Conservation (phyloP, 2,797 vertebrate species). For the Brotula barbata region DNA sequence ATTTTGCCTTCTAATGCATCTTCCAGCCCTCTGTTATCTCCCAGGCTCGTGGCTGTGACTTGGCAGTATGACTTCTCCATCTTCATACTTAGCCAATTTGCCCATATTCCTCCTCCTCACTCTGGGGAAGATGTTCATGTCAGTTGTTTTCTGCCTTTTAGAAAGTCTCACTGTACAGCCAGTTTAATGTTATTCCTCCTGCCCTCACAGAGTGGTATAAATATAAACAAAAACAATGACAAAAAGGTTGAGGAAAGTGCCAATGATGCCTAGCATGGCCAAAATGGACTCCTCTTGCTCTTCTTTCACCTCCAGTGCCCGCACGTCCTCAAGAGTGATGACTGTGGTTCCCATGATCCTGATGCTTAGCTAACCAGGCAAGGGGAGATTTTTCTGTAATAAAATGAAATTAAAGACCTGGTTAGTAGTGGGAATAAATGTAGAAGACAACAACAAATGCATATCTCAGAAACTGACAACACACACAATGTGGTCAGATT, state of each 20-base stretch:
- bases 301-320: slow-evolving; percentile 86
- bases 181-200: neutral
- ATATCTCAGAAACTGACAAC: neutral
- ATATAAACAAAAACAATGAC: slow-evolving; percentile 91
- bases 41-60: slow-evolving; percentile 41
- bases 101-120: slow-evolving; percentile 21
- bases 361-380: slow-evolving; percentile 76
- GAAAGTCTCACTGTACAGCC: neutral
- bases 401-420: slow-evolving; percentile 13
- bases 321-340: slow-evolving; percentile 86
- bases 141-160: slow-evolving; percentile 9
- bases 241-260: slow-evolving; percentile 90
- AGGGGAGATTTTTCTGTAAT: slow-evolving; percentile 78
- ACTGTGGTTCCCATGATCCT: slow-evolving; percentile 86
- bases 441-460: neutral
- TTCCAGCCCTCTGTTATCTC: slow-evolving; percentile 74
- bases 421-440: slow-evolving; percentile 18
- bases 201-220: slow-evolving; percentile 86
- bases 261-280: slow-evolving; percentile 87
- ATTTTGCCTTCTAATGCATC: slow-evolving; percentile 18
- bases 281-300: slow-evolving; percentile 91
- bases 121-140: slow-evolving; percentile 41
- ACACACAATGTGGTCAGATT: slow-evolving; percentile 1
- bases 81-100: slow-evolving; percentile 17
- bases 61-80: slow-evolving; percentile 41